Evolutionary conservation across 2,888 invertebrate genomes (phyloP), one percentile per base, ranked within the genome.

Genomic region (Bembecia ichneumoniformis): DNA sequence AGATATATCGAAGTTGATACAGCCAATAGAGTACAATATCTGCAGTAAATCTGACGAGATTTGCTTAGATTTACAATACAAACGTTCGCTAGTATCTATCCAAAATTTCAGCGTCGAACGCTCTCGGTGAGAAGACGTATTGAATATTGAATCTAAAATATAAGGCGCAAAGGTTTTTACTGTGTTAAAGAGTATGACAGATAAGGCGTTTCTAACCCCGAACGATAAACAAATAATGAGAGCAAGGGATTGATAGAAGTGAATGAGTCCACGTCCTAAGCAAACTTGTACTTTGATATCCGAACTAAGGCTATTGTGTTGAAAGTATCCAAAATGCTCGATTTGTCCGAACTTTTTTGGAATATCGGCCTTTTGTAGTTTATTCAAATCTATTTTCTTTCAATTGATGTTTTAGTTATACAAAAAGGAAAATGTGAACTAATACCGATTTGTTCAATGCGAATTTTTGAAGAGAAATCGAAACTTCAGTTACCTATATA

Each of bases 221-320:
- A 52, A 49, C 53, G 55, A 62, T 74, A 68, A 74, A 77, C 78
- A 83, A 80, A 82, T 82, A 82, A 80, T 74, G 70, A 74, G 59
- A 73, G 70, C 66, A 69, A 74, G 66, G 77, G 79, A 77, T 80
- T 80, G 78, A 78, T 76, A 74, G 69, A 66, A 71, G 71, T 60
- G 77, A 78, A 74, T 71, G 73, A 74, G 70, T 75, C 67, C 68
- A 71, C 71, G 72, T 81, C 82, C 81, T 82, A 80, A 81, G 71
- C 70, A 81, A 82, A 83, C 79, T 74, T 70, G 58, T 64, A 69
- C 68, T 66, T 74, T 68, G 51, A 53, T 54, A 77, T 74, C 71
- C 66, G 59, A 71, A 76, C 72, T 68, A 60, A 56, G 56, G 52
- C 60, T 63, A 72, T 77, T 78, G 71, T 73, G 62, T 68, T 68